These are phyloP conservation scores for Gallinago jamesoni DNA, from an alignment of 2,113 vertebrate genomes.

Conservation along the genomic window DNA sequence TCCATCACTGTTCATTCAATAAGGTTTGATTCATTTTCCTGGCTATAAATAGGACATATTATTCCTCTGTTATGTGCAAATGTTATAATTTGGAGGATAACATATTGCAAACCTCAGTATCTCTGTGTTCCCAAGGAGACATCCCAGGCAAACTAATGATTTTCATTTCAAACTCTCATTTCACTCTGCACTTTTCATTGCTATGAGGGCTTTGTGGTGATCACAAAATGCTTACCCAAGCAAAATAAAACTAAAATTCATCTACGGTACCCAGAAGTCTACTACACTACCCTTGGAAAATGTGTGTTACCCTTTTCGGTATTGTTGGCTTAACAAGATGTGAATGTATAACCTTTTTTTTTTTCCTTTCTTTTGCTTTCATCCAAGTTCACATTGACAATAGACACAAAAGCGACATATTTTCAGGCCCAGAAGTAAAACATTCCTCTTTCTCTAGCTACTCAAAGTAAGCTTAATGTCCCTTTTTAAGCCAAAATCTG, in stretches of 20 bases:
- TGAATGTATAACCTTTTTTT: background rate
- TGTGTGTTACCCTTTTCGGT: background rate
- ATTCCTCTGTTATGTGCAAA: background rate
- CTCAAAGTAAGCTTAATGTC: background rate
- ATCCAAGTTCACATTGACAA: background rate
- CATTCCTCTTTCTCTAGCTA: background rate
- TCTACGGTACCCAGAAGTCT: conserved; percentile 8
- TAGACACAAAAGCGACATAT: background rate
- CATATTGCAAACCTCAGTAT: background rate
- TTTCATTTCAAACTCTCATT: conserved; percentile 51
- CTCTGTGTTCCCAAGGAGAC: conserved; percentile 12
- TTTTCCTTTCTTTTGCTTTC: background rate
- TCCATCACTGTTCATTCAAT: background rate
- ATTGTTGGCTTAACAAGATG: background rate
- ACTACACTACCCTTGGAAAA: background rate
- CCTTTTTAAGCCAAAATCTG: background rate
- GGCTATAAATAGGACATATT: background rate
- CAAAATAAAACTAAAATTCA: conserved; percentile 35
- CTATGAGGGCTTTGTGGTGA: conserved; percentile 20
- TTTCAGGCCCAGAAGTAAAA: background rate
- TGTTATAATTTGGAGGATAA: conserved; percentile 32
- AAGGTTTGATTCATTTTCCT: conserved; percentile 11
- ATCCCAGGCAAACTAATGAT: conserved; percentile 28
- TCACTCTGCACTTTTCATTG: conserved; percentile 17
- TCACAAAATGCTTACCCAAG: conserved; percentile 33